A percentile compares a stretch with the other conserved stretches of the same genome.
Conservation (phyloP, 2,888 invertebrate genomes). For the Sarcophaga variegata region DNA sequence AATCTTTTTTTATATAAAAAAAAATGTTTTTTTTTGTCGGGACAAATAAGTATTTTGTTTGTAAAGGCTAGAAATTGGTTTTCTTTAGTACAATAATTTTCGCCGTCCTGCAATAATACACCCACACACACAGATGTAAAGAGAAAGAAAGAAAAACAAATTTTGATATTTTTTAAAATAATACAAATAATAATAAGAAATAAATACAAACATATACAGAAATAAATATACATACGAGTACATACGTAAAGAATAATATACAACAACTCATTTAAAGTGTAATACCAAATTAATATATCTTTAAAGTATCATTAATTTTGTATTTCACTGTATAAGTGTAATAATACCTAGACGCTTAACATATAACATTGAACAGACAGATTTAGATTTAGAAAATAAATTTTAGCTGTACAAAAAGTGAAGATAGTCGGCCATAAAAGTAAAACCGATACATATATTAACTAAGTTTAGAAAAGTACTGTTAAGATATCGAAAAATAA, state of each 20-base stretch:
- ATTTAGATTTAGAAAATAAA: too few relatives aligned
- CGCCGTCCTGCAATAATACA: slow-evolving; percentile 85
- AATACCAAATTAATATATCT: not conserved
- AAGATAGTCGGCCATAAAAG: too few relatives aligned
- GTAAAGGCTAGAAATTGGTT: slow-evolving; percentile 72
- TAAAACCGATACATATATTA: too few relatives aligned
- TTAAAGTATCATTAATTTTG: not conserved
- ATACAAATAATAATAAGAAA: slow-evolving; percentile 51
- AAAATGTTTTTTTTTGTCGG: slow-evolving; percentile 17
- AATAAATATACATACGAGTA: slow-evolving; percentile 19
- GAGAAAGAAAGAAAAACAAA: slow-evolving; percentile 77
- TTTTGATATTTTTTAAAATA: slow-evolving; percentile 70
- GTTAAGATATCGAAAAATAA: too few relatives aligned
- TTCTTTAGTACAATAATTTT: slow-evolving; percentile 84
- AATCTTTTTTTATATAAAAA: slow-evolving; percentile 35
- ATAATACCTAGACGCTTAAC: too few relatives aligned
- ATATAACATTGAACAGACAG: too few relatives aligned
- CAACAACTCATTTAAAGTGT: not conserved
- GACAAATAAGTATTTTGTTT: slow-evolving; percentile 72
- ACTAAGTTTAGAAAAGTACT: too few relatives aligned
- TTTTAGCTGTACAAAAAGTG: too few relatives aligned
- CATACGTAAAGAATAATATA: not conserved
- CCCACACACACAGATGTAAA: slow-evolving; percentile 81
- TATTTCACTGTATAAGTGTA: not conserved
- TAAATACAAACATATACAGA: slow-evolving; percentile 28